Base-by-base conservation (phyloP, 2,888 invertebrate species). In the Drosophila paranaensis region DNA sequence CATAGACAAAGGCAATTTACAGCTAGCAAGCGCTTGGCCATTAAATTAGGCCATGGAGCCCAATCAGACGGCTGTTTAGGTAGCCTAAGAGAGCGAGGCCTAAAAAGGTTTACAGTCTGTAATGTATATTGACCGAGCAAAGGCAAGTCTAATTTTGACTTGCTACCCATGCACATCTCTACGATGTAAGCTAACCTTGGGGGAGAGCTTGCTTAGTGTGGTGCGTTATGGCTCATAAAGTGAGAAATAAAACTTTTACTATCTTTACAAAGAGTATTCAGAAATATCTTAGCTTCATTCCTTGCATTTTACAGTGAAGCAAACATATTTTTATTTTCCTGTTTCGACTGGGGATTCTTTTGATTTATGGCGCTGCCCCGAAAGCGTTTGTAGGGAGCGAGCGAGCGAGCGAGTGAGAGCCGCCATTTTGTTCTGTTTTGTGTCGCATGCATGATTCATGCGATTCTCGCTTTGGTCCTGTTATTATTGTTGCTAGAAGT, bases 371-470 rank as follows among this genome's bases (percentile, higher is more conserved):
- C 71, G 42, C 57, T 53, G 57, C 14, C 50, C 13, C 42, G 56
- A 27, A 37, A 56, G 14, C 51, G 37, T 51, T 70, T 62, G 30
- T 42, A 5, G 30, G 51, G 33, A 27, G 43, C 25, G n/a, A 45
- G 25, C n/a, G 10, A 25, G 20, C 9, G 43, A 8, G 39, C 4
- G 39, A 40, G 40, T 0, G n/a, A 40, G n/a, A 4, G 39, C 30
- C 66, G 63, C 71, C 77, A 80, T 77, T 77, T 77, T 74, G 71
- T 82, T 72, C 65, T 83, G 79, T 40, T 53, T 79, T 77, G 71
- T 80, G 80, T 78, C 83, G 80, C 78, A 81, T 86, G 73, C 83
- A 86, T 86, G 85, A 86, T 86, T 86, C 88, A 86, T 86, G 88
- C 71, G 77, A 68, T 60, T 74, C 48, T 51, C 51, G 16, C 43